Conservation (phyloP, 2,797 vertebrate genomes). For the Xiphorhynchus erythropygius region DNA sequence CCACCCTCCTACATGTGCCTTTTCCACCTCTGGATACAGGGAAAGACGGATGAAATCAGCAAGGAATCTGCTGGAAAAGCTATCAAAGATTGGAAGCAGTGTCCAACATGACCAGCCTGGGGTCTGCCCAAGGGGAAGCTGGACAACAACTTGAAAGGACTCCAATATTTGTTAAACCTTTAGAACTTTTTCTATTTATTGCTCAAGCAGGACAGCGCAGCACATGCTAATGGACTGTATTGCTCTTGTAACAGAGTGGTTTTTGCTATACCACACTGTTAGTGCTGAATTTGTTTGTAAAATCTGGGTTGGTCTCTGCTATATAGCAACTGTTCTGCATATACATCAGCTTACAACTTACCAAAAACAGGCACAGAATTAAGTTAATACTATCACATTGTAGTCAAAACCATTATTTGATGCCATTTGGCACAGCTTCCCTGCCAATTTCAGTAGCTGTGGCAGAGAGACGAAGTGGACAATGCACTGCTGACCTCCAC, state of each 20-base stretch:
- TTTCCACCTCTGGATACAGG: not conserved
- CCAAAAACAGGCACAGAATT: not conserved
- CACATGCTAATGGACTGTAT: not conserved
- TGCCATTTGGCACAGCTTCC: not conserved
- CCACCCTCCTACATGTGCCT: not conserved
- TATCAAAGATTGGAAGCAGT: not conserved
- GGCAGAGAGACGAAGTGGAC: not conserved
- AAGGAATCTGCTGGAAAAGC: not conserved
- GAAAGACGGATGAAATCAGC: not conserved
- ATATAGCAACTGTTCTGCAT: not conserved
- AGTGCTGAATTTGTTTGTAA: not conserved
- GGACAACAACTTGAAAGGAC: not conserved
- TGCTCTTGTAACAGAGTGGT: not conserved
- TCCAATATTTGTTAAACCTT: not conserved
- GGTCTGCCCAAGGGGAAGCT: accelerated
- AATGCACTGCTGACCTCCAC: not conserved
- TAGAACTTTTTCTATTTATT: not conserved
- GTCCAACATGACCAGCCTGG: not conserved
- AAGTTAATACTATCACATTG: not conserved
- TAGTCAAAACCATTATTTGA: not conserved
- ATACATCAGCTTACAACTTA: not conserved
- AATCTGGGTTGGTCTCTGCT: not conserved
- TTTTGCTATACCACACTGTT: not conserved
- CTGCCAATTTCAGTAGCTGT: not conserved
- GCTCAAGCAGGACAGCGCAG: not conserved